Evolutionary conservation across 2,888 invertebrate species (phyloP).

Genomic region (Ceriagrion tenellum): DNA sequence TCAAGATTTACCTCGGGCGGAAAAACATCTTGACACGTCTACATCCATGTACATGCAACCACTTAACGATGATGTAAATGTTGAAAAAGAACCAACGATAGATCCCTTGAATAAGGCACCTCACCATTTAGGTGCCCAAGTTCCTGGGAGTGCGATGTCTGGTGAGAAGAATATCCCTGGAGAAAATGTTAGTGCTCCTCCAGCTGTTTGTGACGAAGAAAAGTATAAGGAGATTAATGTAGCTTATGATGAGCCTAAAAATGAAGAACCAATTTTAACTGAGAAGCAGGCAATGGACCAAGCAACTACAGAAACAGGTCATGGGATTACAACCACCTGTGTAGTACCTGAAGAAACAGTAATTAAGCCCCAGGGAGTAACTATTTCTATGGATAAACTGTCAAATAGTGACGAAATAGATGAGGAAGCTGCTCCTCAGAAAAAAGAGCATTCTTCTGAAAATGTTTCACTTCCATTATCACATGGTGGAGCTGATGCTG

Average conservation of each 20-base stretch:
- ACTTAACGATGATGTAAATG: neutral
- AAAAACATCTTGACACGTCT: neutral
- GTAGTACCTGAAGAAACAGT: neutral
- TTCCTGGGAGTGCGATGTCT: neutral
- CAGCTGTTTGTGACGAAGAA: neutral
- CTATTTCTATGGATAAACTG: neutral
- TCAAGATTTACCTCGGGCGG: neutral
- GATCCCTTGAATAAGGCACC: neutral
- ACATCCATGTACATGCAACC: neutral
- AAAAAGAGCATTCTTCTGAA: neutral
- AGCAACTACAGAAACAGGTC: neutral
- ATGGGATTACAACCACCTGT: neutral
- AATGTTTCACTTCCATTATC: neutral
- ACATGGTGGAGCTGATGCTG: neutral
- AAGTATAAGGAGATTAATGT: conserved; percentile 22
- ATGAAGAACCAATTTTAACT: neutral
- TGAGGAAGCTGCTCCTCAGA: neutral
- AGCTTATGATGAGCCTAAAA: neutral
- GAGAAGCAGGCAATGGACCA: neutral
- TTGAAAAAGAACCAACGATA: neutral
- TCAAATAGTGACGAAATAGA: neutral
- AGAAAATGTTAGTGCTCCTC: neutral
- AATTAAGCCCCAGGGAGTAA: neutral
- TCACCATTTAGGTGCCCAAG: neutral
- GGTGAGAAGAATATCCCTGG: neutral